phyloP scores from a whole-genome alignment of 2,888 invertebrate species.

The Cantharis rufa region DNA sequence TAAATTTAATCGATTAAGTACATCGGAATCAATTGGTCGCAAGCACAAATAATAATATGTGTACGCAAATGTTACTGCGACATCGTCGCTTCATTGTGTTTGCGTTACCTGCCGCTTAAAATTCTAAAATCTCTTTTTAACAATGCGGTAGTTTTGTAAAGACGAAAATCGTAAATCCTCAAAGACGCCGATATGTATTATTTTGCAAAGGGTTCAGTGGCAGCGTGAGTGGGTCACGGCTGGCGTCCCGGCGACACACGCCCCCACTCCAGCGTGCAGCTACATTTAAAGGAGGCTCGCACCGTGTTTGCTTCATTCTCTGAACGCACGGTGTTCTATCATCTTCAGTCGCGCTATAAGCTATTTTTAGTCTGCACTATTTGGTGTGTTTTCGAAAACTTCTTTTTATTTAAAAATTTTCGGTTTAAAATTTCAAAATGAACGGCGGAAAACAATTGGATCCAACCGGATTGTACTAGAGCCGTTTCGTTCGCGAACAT shows the following conservation, averaged over 20 bases:
- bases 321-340: slow-evolving; percentile 33
- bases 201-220: slow-evolving; percentile 49
- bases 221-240: slow-evolving; percentile 56
- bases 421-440: slow-evolving; percentile 41
- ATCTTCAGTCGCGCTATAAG: slow-evolving; percentile 23
- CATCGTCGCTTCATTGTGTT: background rate
- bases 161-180: slow-evolving; percentile 5
- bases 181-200: slow-evolving; percentile 16
- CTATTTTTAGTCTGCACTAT: background rate
- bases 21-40: background rate
- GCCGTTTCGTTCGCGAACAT: background rate
- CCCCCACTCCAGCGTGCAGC: slow-evolving; percentile 43
- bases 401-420: background rate
- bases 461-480: slow-evolving; percentile 53
- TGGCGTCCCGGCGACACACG: slow-evolving; percentile 50
- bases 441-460: slow-evolving; percentile 54
- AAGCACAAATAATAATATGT: background rate
- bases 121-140: background rate
- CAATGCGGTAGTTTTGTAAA: slow-evolving; percentile 7
- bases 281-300: slow-evolving; percentile 48
- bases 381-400: background rate
- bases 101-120: background rate
- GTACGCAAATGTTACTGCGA: background rate
- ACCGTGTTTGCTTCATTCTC: slow-evolving; percentile 44
- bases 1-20: background rate